Percentiles rank a stretch among this genome's conserved stretches.
These are phyloP conservation scores for Slavum lentiscoides DNA, from an alignment of 2,888 invertebrate species.

Conservation along the genomic window DNA sequence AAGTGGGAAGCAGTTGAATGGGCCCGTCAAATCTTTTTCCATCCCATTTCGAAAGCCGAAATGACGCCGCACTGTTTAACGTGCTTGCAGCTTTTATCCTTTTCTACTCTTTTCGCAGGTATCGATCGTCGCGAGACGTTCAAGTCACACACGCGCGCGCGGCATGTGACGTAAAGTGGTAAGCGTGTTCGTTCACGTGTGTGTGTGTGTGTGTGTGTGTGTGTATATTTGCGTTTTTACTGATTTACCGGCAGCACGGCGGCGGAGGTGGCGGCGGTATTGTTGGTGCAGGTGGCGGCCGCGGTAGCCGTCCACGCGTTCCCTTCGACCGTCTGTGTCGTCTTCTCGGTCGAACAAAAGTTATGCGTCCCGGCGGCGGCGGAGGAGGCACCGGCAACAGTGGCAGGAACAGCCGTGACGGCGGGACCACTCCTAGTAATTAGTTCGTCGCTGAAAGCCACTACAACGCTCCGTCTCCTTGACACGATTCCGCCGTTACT, in stretches of 20 bases:
- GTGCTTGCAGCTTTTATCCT: neutral
- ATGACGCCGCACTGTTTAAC: no score
- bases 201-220: neutral
- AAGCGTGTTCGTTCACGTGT: neutral
- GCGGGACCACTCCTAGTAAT: slow-evolving; percentile 33
- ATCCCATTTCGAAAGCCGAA: no score
- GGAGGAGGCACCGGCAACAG: neutral
- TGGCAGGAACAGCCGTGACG: slow-evolving; percentile 14
- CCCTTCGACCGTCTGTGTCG: slow-evolving; percentile 81
- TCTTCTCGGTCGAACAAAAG: slow-evolving; percentile 73
- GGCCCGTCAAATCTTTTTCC: no score
- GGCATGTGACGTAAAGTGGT: neutral
- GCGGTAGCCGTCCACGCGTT: slow-evolving; percentile 66
- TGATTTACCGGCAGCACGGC: slow-evolving; percentile 23
- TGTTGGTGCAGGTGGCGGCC: neutral
- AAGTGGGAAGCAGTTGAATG: no score
- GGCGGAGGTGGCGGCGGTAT: neutral
- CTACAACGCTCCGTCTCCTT: slow-evolving; percentile 51
- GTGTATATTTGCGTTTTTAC: neutral
- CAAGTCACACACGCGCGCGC: neutral
- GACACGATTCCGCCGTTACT: slow-evolving; percentile 56
- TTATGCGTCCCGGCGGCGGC: slow-evolving; percentile 34
- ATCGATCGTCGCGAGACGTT: neutral
- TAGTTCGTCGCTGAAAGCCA: slow-evolving; percentile 53
- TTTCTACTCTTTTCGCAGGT: neutral